Base-by-base conservation (phyloP, 2,797 vertebrate genomes). In the Naso thynnoides region DNA sequence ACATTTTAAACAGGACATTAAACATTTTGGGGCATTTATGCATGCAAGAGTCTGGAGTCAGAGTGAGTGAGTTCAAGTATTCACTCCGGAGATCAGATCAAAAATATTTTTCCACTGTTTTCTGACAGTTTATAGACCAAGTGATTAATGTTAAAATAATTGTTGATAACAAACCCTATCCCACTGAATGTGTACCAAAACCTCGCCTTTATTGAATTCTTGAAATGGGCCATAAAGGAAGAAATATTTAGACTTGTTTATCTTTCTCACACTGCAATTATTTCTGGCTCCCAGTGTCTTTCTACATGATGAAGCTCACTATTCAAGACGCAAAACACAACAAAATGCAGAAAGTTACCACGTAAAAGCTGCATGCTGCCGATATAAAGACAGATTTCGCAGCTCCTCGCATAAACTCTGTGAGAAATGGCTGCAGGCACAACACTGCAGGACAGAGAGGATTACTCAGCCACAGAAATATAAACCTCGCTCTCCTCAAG, bases 381-480 rank as follows among this genome's bases (percentile, higher is more conserved):
- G 6, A 57, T 23, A 10, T 33, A 24, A 33, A 18, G 5, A 9
- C 24, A 23, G 18, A 31, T 45, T 8, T 56, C 33, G n/a, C 2
- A 7, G 58, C 41, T 49, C 36, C 64, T 63, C 23, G 10, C 19
- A 63, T 55, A 48, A 26, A 44, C 45, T 52, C 6, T 15, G 53
- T 63, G 27, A 29, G 58, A 24, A 78, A 59, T 2, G 29, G 19
- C 61, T 21, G 18, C 38, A 54, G 44, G 26, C 73, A 1, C 57
- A 4, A 55, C 70, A 29, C 13, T 39, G 59, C 59, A 60, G 81
- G 59, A 57, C 53, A 64, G 47, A 67, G 68, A 50, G 73, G 81
- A 82, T 81, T 62, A 79, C 54, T 67, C 47, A 48, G 61, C 70
- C 49, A 19, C 74, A 73, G 64, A 68, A 76, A 88, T 24, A 81